A percentile compares a stretch with the other conserved stretches of the same genome.
phyloP scores from a whole-genome alignment of 2,113 vertebrate genomes.

The Aphyosemion australe region DNA sequence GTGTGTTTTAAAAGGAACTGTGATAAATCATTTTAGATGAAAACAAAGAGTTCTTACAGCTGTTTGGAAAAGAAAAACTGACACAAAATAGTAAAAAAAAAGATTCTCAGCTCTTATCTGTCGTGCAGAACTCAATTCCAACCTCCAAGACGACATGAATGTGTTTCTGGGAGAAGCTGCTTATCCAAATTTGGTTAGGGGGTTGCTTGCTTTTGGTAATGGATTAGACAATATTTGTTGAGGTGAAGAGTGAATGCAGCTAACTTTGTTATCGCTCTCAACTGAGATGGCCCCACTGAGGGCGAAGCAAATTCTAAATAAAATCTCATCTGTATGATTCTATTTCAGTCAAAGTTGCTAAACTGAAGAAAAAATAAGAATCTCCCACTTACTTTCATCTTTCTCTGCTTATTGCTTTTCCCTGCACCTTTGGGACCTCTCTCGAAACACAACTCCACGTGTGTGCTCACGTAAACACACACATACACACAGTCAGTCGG shows the following conservation, averaged over 20 bases:
- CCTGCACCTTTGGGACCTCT: conserved; percentile 28
- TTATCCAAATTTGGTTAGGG: conserved; percentile 53
- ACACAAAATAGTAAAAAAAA: background rate
- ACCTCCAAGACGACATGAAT: conserved; percentile 31
- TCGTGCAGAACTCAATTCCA: conserved; percentile 4
- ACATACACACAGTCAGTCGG: conserved; percentile 20
- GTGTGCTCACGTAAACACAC: background rate
- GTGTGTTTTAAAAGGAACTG: conserved; percentile 2
- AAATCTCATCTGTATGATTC: conserved; percentile 50
- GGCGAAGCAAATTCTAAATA: conserved; percentile 40
- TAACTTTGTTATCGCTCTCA: conserved; percentile 36
- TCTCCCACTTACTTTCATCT: conserved; percentile 36
- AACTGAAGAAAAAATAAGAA: conserved; percentile 23
- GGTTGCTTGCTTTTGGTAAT: conserved; percentile 45
- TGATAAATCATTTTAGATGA: conserved; percentile 52
- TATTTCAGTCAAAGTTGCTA: conserved; percentile 32
- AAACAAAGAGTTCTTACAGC: conserved; percentile 3
- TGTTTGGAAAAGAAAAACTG: background rate
- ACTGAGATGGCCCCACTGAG: conserved; percentile 27
- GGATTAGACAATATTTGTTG: conserved; percentile 42
- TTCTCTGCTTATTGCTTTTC: conserved; percentile 27
- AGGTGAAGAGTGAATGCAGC: conserved; percentile 4
- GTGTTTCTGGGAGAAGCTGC: conserved; percentile 36
- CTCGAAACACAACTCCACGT: conserved; percentile 14
- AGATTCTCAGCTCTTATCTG: background rate